These are phyloP conservation scores for Characodon lateralis DNA, from an alignment of 2,797 vertebrate species.

Conservation along the genomic window DNA sequence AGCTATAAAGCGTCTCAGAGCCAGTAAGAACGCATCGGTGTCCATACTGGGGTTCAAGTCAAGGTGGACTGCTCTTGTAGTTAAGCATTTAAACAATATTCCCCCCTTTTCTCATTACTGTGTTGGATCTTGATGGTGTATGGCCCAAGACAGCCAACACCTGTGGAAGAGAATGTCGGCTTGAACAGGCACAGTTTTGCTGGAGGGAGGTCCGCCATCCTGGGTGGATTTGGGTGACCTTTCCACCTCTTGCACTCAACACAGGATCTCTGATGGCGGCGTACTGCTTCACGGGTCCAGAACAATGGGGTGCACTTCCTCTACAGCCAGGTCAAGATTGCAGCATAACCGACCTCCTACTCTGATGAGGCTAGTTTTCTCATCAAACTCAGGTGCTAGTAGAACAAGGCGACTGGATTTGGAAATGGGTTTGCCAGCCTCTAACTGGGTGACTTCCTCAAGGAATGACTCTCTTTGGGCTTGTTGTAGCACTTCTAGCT, in stretches of 20 bases:
- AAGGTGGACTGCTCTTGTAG: no score
- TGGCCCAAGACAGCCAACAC: no score
- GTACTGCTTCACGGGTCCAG: not conserved
- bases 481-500: not conserved
- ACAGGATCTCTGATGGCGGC: not conserved
- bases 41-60: no score
- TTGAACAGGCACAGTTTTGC: no score
- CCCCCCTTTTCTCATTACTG: no score
- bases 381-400: conserved; percentile 4
- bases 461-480: not conserved
- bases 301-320: no score
- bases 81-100: no score
- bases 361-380: not conserved
- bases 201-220: not conserved
- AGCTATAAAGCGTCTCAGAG: no score
- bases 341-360: not conserved
- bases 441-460: not conserved
- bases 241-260: not conserved
- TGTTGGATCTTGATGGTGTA: no score
- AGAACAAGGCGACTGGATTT: not conserved
- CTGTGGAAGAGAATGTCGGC: no score
- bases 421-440: not conserved
- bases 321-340: no score
- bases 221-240: not conserved
- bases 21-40: no score